phyloP scores from a whole-genome alignment of 2,888 invertebrate species.

The Dugesia japonica region DNA sequence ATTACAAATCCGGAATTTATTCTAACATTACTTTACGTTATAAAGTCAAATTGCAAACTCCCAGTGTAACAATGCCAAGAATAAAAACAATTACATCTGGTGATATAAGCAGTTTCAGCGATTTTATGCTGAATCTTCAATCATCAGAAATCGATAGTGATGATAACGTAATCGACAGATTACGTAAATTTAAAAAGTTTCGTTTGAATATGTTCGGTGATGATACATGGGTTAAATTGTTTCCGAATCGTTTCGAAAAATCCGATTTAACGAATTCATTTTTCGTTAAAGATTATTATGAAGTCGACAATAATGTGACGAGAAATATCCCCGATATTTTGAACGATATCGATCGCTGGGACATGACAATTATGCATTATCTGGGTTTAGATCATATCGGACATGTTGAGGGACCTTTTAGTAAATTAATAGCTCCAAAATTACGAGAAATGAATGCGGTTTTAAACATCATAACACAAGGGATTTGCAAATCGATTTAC shows the following conservation, averaged over 20 bases:
- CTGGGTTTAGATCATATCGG: slow-evolving; percentile 91
- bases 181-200: slow-evolving; percentile 49
- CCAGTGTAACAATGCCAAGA: neutral
- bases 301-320: slow-evolving; percentile 76
- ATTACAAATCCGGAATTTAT: neutral
- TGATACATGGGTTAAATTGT: slow-evolving; percentile 79
- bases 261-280: slow-evolving; percentile 71
- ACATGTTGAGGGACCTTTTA: slow-evolving; percentile 66
- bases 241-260: slow-evolving; percentile 63
- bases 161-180: slow-evolving; percentile 65
- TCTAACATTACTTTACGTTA: neutral
- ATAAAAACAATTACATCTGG: slow-evolving; percentile 58
- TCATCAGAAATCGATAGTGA: slow-evolving; percentile 58
- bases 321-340: slow-evolving; percentile 59
- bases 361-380: slow-evolving; percentile 78
- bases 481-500: neutral
- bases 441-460: slow-evolving; percentile 76
- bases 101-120: slow-evolving; percentile 72
- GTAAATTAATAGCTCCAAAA: slow-evolving; percentile 62
- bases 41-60: neutral
- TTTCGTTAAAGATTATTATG: slow-evolving; percentile 75
- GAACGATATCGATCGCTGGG: slow-evolving; percentile 55
- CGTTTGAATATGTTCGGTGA: slow-evolving; percentile 72
- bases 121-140: slow-evolving; percentile 75
- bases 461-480: slow-evolving; percentile 54